These are phyloP conservation scores for Syngnathoides biaculeatus DNA, from an alignment of 2,113 vertebrate species.

Conservation along the genomic window DNA sequence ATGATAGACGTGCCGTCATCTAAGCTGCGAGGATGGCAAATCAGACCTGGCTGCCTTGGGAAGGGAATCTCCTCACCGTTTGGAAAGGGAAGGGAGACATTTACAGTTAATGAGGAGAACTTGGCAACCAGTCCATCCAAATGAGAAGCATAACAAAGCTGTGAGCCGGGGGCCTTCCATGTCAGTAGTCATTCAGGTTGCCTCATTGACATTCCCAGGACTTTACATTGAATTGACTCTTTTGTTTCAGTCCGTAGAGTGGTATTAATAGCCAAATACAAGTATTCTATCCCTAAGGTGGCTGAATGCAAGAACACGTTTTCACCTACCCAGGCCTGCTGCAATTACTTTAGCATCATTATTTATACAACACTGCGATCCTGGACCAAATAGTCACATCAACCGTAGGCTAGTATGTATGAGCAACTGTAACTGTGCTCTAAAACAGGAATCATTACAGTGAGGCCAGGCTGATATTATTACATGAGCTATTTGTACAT, in stretches of 20 bases:
- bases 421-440: constrained; percentile 5
- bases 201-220: constrained; percentile 67
- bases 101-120: constrained; percentile 37
- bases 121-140: constrained; percentile 10
- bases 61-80: constrained; percentile 11
- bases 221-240: constrained; percentile 39
- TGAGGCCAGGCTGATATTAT: constrained; percentile 47
- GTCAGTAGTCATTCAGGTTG: constrained; percentile 57
- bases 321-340: background rate
- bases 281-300: constrained; percentile 13
- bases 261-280: background rate
- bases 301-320: constrained; percentile 16
- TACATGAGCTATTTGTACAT: constrained; percentile 67
- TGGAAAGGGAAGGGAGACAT: constrained; percentile 12
- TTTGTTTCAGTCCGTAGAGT: constrained; percentile 43
- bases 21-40: constrained; percentile 23
- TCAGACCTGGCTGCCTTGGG: constrained; percentile 24
- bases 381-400: background rate
- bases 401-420: constrained; percentile 7
- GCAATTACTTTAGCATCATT: background rate
- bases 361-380: background rate
- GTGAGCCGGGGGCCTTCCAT: constrained; percentile 38
- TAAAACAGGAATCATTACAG: constrained; percentile 40
- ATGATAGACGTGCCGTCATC: constrained; percentile 20
- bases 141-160: constrained; percentile 14